Evolutionary conservation across 2,113 vertebrate species (phyloP), one percentile per base, ranked within the genome.

Genomic region (Rhynchopsitta pachyrhyncha): DNA sequence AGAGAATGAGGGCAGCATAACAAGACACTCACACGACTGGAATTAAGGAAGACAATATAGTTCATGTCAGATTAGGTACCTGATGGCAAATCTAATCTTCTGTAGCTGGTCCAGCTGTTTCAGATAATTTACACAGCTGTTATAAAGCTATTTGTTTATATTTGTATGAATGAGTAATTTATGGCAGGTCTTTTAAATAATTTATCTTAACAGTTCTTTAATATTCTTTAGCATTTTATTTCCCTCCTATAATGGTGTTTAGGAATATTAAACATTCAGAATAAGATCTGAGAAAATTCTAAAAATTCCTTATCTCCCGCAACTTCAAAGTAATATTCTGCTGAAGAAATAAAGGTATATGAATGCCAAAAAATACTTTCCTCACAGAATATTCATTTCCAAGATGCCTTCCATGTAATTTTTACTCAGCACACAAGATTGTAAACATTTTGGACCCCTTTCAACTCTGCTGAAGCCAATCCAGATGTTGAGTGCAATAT

Each of bases 191-290:
- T 92, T 75, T 88, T 93, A 64, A 97, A 96, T 97, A 95, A 96
- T 97, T 98, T 95, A 96, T 92, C 97, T 96, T 95, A 97, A 96
- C 92, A 92, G 73, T 24, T 86, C 84, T 97, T 96, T 95, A 91
- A 91, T 97, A 95, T 75, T 81, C n/a, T 93, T 96, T 86, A 85
- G 47, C 59, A 95, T 95, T 94, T 91, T 95, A 76, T 90, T 95
- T 97, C 88, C 46, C 62, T 92, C 53, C 77, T 82, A 39, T 49
- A 93, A 37, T 28, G 57, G 2, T 62, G 49, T 69, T 95, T 92
- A 95, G 88, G 92, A 79, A 84, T 67, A 86, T 87, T 93, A 92
- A 95, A 60, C 42, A 82, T 92, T 86, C 64, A 70, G 69, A 88
- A 76, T 59, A 87, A 69, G 44, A 79, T 25, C 17, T 49, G 18